Conservation (phyloP, 2,113 vertebrate species). For the Odobenus rosmarus region DNA sequence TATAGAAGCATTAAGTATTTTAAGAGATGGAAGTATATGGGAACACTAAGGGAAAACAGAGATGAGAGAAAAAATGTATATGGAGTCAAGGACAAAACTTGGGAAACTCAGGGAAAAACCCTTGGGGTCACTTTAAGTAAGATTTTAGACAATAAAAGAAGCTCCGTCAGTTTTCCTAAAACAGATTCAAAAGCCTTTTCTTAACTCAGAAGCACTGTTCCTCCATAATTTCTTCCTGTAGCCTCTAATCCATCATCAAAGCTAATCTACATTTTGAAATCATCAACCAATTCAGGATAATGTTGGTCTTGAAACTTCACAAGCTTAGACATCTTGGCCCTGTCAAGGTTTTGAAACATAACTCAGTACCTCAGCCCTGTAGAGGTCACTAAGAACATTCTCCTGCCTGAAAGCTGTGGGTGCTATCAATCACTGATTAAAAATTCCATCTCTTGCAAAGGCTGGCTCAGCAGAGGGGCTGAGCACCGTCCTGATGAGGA, state of each 20-base stretch:
- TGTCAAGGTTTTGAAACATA: conserved; percentile 73
- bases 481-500: conserved; percentile 41
- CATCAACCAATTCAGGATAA: conserved; percentile 65
- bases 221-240: conserved; percentile 44
- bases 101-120: neutral
- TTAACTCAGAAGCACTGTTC: neutral
- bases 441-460: conserved; percentile 62
- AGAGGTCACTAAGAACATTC: conserved; percentile 76
- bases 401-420: conserved; percentile 70
- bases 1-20: neutral
- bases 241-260: conserved; percentile 61
- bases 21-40: neutral
- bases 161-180: neutral
- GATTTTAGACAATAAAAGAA: neutral
- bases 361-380: conserved; percentile 71
- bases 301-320: conserved; percentile 58
- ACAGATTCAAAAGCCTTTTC: neutral
- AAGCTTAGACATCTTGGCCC: conserved; percentile 70
- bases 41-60: neutral
- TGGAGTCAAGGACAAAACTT: neutral
- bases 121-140: neutral
- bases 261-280: conserved; percentile 59
- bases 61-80: neutral
- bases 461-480: conserved; percentile 73
- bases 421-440: conserved; percentile 74